Base-by-base conservation (phyloP, 1,140 invertebrate species). In the Drosophila saltans region DNA sequence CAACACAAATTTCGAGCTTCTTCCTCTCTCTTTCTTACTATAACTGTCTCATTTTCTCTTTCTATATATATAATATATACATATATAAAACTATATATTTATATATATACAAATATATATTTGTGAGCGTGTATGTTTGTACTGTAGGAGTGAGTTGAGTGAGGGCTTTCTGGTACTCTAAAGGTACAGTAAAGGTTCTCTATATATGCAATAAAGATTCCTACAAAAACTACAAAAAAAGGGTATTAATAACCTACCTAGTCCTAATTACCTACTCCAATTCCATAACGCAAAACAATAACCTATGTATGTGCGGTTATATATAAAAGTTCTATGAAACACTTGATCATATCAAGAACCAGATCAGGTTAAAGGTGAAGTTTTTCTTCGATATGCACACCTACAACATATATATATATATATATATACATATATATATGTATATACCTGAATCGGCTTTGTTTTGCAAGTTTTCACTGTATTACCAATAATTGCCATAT, bases 151-250 rank as follows among this genome's bases (percentile, higher is more conserved):
- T 52, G 16, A 48, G 45, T 24, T 48, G 45, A 48, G 16, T 48
- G 45, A 52, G 45, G 45, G 45, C 21, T 52, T 52, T 52, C 8
- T 52, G 45, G 7, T 48, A 48, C 45, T 52, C 45, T 52, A 52
- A 52, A 52, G 30, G 58, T 72, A 76, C 74, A 76, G 71, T 75
- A 45, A 69, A 69, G 48, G 41, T 55, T 69, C 45, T n/a, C 5
- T 11, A 41, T 40, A 30, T 60, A 26, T 24, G 16, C 7, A 9
- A 8, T 21, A 9, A 26, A 48, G 43, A 48, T 16, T 48, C 16
- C 21, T 48, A 48, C 1, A 48, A 16, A 16, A 16, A 16, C 16
- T 16, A 16, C 16, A 16, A 16, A 16, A 16, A 16, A 16, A 16
- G n/a, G n/a, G n/a, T n/a, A n/a, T n/a, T n/a, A n/a, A n/a, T n/a